Base-by-base conservation (phyloP, 2,888 invertebrate genomes). In the Lasioglossum vierecki region DNA sequence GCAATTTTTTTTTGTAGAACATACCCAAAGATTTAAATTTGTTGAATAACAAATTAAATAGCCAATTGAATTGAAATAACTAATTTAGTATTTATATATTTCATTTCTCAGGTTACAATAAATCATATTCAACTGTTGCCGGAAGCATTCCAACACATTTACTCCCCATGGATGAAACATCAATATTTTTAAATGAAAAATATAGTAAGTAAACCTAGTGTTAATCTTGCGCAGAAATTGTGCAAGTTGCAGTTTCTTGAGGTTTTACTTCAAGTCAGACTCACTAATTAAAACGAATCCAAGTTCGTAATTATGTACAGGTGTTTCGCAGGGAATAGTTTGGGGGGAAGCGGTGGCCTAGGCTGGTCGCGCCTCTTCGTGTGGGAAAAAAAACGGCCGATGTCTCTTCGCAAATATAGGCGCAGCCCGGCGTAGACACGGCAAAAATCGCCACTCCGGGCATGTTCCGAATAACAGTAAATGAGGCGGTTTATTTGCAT, bases 381-480 rank as follows among this genome's bases (percentile, higher is more conserved):
- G 82, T 76, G 80, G 78, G 80, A 44, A 77, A 76, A 82, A 82
- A 70, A 60, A 80, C 75, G 75, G 77, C 66, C 75, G 63, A 46
- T 35, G 63, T 70, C 57, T 88, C 81, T 88, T 76, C 82, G 90
- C 87, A 90, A 91, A 91, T 91, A 91, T 91, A 90, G 88, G 91
- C 90, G 89, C 90, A 90, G 89, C 73, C 82, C n/a, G 70, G 57
- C 68, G 70, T 79, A 82, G 77, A 53, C 83, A 77, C 46, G 75
- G 80, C 71, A 84, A 90, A 90, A 88, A 88, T 90, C 53, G 73
- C 26, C 80, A 73, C 80, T 76, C 82, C 80, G 66, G 76, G 70
- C 81, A 80, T 84, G 90, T 90, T 86, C 78, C 83, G 85, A 87
- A 83, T 89, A 89, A 89, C 89, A 89, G 89, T 89, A 89, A 89